Conservation (phyloP, 2,888 invertebrate species). For the Ligdia adustata region DNA sequence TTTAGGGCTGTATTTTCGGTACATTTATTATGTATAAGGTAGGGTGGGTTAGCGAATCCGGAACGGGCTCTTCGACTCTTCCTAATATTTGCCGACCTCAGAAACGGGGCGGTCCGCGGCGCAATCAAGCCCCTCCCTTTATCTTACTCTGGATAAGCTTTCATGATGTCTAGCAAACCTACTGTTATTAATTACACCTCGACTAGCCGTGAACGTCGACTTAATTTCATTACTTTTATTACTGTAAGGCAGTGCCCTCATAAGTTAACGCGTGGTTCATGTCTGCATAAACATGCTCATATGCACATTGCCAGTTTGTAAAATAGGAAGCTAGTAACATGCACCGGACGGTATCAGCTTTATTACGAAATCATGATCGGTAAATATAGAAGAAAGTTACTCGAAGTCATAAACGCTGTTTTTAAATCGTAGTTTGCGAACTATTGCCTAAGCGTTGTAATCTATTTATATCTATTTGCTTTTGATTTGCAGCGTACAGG, state of each 20-base stretch:
- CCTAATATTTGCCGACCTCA: constrained; percentile 12
- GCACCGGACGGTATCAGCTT: constrained; percentile 13
- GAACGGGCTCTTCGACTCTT: constrained; percentile 4
- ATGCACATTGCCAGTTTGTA: constrained; percentile 23
- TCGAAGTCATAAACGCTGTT: too few species aligned
- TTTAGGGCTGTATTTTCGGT: neutral
- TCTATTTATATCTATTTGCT: too few species aligned
- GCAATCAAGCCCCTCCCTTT: constrained; percentile 22
- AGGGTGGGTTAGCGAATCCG: constrained; percentile 10
- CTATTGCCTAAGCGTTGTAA: too few species aligned
- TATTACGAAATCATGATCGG: constrained; percentile 12
- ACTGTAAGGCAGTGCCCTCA: constrained; percentile 13
- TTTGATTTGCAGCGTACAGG: too few species aligned
- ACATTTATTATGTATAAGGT: constrained; percentile 4
- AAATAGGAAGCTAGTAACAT: constrained; percentile 20
- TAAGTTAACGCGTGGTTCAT: constrained; percentile 21
- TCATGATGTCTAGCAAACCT: neutral
- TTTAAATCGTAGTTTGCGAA: too few species aligned
- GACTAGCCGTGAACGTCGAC: constrained; percentile 1
- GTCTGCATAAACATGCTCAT: constrained; percentile 14
- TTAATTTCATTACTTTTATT: constrained; percentile 17
- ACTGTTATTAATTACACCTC: neutral
- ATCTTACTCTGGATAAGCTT: too few species aligned
- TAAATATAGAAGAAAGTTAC: neutral
- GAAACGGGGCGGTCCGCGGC: constrained; percentile 19